Evolutionary conservation across 2,113 vertebrate species (phyloP).

Genomic region (Varanus komodoensis): DNA sequence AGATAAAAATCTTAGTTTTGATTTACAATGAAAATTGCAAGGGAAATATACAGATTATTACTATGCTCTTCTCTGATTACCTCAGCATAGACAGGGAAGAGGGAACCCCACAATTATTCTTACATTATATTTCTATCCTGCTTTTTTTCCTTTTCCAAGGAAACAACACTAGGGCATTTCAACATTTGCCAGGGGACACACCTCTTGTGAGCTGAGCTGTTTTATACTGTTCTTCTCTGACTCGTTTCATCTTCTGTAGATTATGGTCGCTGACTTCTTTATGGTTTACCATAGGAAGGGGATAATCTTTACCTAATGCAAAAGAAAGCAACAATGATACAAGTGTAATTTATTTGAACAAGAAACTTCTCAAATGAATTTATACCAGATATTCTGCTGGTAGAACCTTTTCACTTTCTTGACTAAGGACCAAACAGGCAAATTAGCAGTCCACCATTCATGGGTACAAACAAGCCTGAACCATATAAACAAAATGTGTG

Average conservation of each 20-base stretch:
- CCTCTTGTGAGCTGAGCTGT: conserved; percentile 68
- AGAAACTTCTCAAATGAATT: background rate
- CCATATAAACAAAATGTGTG: background rate
- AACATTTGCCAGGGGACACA: background rate
- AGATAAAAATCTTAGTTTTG: background rate
- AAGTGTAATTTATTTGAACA: background rate
- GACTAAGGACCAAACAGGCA: background rate
- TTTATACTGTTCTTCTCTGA: conserved; percentile 60
- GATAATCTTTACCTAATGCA: conserved; percentile 66
- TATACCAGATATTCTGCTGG: background rate
- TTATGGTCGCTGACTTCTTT: conserved; percentile 67
- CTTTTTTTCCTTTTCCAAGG: too few species aligned
- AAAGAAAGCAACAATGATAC: background rate
- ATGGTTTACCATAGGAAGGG: conserved; percentile 72
- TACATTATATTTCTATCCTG: background rate
- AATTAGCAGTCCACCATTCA: too few species aligned
- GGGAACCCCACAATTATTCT: background rate
- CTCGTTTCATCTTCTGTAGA: conserved; percentile 63
- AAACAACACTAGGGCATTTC: too few species aligned
- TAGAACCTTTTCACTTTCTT: background rate
- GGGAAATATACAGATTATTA: background rate
- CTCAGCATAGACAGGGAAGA: background rate
- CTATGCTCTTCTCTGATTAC: background rate
- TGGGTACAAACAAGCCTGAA: background rate
- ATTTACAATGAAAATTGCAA: too few species aligned